A percentile compares a stretch with the other conserved stretches of the same genome.
Evolutionary conservation across 2,888 invertebrate genomes (phyloP).

Genomic region (Caenorhabditis sp.): DNA sequence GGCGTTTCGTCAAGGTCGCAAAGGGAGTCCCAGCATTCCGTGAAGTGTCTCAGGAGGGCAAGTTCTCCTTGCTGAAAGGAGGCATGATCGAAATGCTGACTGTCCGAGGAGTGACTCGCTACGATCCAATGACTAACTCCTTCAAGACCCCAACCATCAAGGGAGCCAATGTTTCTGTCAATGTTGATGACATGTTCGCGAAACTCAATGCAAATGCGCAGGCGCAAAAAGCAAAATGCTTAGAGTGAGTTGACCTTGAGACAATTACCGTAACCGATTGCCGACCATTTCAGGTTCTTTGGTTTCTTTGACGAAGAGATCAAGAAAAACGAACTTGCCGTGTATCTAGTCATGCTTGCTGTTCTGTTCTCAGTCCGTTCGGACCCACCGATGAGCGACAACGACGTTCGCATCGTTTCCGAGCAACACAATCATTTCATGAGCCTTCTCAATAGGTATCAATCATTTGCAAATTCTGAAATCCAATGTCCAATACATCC

Average conservation of each 20-base stretch:
- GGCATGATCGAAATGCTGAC: constrained; percentile 78
- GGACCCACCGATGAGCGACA: constrained; percentile 58
- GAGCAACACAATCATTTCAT: constrained; percentile 56
- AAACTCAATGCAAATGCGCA: constrained; percentile 67
- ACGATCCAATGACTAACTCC: constrained; percentile 67
- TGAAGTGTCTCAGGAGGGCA: constrained; percentile 75
- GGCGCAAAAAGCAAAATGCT: constrained; percentile 67
- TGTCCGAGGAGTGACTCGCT: constrained; percentile 73
- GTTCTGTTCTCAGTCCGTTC: constrained; percentile 69
- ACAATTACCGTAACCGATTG: background rate
- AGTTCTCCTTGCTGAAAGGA: constrained; percentile 75
- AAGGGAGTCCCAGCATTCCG: constrained; percentile 75
- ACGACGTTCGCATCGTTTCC: constrained; percentile 56
- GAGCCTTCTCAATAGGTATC: constrained; percentile 54
- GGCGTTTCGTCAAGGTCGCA: constrained; percentile 76
- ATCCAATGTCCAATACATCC: background rate
- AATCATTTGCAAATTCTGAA: background rate
- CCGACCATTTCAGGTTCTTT: constrained; percentile 67
- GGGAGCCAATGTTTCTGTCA: constrained; percentile 52
- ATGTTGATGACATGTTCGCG: constrained; percentile 73
- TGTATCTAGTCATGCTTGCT: constrained; percentile 71
- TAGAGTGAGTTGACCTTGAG: constrained; percentile 58
- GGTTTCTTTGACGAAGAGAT: constrained; percentile 70
- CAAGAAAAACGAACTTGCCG: constrained; percentile 71
- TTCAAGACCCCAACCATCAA: constrained; percentile 69